Base-by-base conservation (phyloP, 2,113 vertebrate genomes). In the Ctenodactylus gundi region DNA sequence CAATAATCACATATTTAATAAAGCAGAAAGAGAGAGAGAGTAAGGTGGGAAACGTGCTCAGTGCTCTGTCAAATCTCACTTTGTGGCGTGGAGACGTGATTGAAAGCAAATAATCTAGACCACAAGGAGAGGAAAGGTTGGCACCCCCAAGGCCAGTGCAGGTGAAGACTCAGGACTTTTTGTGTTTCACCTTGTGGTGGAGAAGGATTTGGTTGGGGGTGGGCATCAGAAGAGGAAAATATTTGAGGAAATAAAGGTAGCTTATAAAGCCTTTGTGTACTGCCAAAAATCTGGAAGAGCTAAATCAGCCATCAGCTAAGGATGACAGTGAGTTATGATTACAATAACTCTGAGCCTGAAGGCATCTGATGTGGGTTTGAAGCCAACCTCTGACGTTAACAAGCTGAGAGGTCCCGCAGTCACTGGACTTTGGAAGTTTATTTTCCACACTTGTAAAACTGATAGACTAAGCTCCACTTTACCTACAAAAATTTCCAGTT, bases 221-320 rank as follows among this genome's bases (percentile, higher is more conserved):
- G 3, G 7, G 18, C 62, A 46, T 21, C 34, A 20, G 6, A 17
- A 77, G 49, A 44, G 77, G 27, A 53, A 60, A 53, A 31, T 39
- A 58, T 67, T 62, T 64, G 58, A 78, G 36, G 49, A 86, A 90
- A 64, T 68, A 68, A 62, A 89, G 85, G 34, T 62, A 36, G 44
- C 21, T 80, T 62, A 9, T 57, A 36, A 39, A 84, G 67, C 36
- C 68, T 78, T 8, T 64, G 27, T 78, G 55, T 14, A 21, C 55
- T 1, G 14, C n/a, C 31, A 20, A 64, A 41, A 23, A 23, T 44
- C 36, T 0, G 41, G 57, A 89, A n/a, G 36, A 67, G 6, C 7
- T 80, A 65, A 81, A 76, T 39, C 60, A 70, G 23, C 41, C 46
- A 1, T 1, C 14, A 83, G 8, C 23, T 7, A 60, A 12, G 2